These are phyloP conservation scores for Muscina levida DNA, from an alignment of 2,888 invertebrate species.

Conservation along the genomic window DNA sequence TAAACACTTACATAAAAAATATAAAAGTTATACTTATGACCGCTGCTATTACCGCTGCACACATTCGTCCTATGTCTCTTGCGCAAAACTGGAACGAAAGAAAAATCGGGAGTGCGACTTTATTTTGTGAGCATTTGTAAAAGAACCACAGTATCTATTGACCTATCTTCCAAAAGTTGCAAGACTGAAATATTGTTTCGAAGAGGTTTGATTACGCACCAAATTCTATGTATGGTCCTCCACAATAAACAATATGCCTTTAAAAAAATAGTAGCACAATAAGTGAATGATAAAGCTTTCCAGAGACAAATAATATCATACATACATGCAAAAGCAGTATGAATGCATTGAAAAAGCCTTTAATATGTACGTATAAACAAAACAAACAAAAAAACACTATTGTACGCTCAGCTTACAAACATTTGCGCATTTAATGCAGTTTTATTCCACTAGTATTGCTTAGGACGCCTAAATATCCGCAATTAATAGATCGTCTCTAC, in stretches of 20 bases:
- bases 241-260: slow-evolving; percentile 60
- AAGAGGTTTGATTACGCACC: slow-evolving; percentile 44
- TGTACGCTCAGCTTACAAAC: slow-evolving; percentile 13
- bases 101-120: neutral
- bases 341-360: slow-evolving; percentile 26
- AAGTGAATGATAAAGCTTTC: slow-evolving; percentile 42
- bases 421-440: slow-evolving; percentile 12
- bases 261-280: slow-evolving; percentile 58
- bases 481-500: no score
- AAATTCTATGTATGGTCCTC: slow-evolving; percentile 39
- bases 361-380: slow-evolving; percentile 35
- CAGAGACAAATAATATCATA: slow-evolving; percentile 28
- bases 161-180: slow-evolving; percentile 23
- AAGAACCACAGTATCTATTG: slow-evolving; percentile 33
- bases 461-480: no score
- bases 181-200: slow-evolving; percentile 44
- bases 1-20: neutral
- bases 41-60: no score
- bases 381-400: slow-evolving; percentile 10
- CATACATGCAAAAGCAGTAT: slow-evolving; percentile 50
- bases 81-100: neutral
- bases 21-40: neutral
- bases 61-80: slow-evolving; percentile 16
- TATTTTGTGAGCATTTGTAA: no score
- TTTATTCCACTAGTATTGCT: neutral